phyloP scores from a whole-genome alignment of 2,113 vertebrate species.

The Geothlypis trichas region DNA sequence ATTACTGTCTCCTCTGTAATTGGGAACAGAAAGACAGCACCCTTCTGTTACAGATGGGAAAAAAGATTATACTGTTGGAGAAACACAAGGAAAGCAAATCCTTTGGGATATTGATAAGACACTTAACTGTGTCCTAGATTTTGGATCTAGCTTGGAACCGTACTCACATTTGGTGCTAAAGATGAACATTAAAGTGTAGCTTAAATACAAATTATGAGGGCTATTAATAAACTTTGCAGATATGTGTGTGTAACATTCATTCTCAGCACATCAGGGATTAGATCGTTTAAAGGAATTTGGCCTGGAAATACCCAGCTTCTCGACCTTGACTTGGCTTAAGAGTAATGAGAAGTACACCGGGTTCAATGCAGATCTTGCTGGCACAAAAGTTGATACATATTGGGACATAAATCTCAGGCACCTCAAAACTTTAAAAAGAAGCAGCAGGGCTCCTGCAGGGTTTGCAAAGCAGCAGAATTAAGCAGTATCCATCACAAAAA shows the following conservation, averaged over 20 bases:
- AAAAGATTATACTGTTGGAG: background rate
- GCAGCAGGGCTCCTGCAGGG: background rate
- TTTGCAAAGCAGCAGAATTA: background rate
- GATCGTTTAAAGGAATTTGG: background rate
- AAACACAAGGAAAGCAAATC: background rate
- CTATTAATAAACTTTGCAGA: background rate
- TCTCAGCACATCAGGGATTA: background rate
- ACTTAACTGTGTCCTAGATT: background rate
- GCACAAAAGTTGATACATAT: background rate
- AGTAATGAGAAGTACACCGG: accelerated
- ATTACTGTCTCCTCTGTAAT: background rate
- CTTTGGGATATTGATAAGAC: background rate
- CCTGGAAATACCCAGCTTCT: background rate
- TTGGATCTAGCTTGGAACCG: background rate
- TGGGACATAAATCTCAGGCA: background rate
- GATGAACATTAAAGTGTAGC: background rate
- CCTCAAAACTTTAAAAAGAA: background rate
- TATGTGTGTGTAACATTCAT: background rate
- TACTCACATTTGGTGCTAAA: background rate
- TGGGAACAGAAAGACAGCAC: background rate
- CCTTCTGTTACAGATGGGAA: background rate
- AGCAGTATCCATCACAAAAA: background rate
- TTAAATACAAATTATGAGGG: background rate
- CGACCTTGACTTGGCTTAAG: background rate
- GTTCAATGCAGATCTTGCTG: background rate